Conservation (phyloP, 1,140 invertebrate species). For the Brachionus angularis region DNA sequence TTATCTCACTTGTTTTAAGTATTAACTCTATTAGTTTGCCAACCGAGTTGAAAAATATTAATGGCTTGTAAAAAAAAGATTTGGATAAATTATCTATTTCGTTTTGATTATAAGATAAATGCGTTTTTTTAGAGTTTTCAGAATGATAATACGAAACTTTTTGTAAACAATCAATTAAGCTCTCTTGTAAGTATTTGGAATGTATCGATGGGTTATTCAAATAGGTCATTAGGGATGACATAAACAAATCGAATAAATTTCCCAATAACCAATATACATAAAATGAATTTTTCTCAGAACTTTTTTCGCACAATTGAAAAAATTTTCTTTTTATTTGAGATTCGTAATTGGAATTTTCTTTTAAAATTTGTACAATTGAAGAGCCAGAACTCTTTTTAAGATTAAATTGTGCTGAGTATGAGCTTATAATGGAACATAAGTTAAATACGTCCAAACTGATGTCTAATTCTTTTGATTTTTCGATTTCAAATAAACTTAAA, state of each 20-base stretch:
- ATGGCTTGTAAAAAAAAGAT: conserved; percentile 11
- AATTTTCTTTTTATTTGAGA: neutral
- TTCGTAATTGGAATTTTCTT: conserved; percentile 25
- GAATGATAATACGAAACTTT: neutral
- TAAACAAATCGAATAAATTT: conserved; percentile 7
- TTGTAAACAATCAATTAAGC: neutral
- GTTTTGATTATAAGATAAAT: neutral
- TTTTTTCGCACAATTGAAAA: neutral
- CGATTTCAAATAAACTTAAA: neutral
- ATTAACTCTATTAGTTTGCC: neutral
- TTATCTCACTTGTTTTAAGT: conserved; percentile 30
- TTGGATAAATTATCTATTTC: conserved; percentile 1
- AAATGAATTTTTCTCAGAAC: neutral
- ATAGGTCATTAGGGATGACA: neutral
- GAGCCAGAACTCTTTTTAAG: too few relatives aligned
- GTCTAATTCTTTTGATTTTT: neutral
- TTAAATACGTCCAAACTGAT: neutral
- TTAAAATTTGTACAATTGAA: neutral
- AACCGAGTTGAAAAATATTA: conserved; percentile 9
- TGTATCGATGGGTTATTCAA: conserved; percentile 8
- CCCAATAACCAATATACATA: conserved; percentile 18
- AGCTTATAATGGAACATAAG: neutral
- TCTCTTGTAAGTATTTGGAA: conserved; percentile 12
- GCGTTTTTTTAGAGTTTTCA: neutral
- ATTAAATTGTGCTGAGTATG: conserved; percentile 1